Evolutionary conservation across 2,888 invertebrate genomes (phyloP), one percentile per base, ranked within the genome.

Genomic region (Pomacea canaliculata): DNA sequence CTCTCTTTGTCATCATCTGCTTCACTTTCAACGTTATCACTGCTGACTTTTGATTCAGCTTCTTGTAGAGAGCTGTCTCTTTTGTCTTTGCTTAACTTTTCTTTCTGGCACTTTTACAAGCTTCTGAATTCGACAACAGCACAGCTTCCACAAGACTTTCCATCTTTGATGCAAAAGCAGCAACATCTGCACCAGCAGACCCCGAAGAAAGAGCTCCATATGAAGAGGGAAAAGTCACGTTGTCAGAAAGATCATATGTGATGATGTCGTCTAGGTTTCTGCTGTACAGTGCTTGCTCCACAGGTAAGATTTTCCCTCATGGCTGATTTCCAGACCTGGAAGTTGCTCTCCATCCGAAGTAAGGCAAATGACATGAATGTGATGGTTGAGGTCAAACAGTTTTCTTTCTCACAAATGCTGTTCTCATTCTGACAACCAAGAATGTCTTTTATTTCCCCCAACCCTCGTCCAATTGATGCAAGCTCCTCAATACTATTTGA

Each of bases 111-210:
- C 23, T 85, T 94, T 94, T 80, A 92, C 93, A 48, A 94, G 90
- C 81, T 92, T 93, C 86, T 94, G 94, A 77, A 94, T 90, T 90
- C 0, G 92, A 91, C 16, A 94, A 82, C 19, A 94, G 90, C 65
- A 93, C 90, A 67, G 88, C 90, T 73, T 93, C 92, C 0, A 93
- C 85, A 63, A 94, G 85, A 73, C 89, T 87, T 79, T 93, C 93
- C 19, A 93, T 76, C 76, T 86, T 82, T n/a, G 68, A 76, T 48
- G 79, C 76, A 78, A 81, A 84, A 46, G 68, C 70, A 5, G 70
- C 13, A 10, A 74, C 74, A 67, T 10, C 62, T 16, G 46, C 48
- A 19, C 56, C 60, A 10, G 10, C 51, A 19, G 63, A 27, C 7
- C 18, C 19, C 16, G 62, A 56, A 56, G 51, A 56, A 7, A 56